phyloP scores from a whole-genome alignment of 2,113 vertebrate genomes.

The Microcebus murinus region DNA sequence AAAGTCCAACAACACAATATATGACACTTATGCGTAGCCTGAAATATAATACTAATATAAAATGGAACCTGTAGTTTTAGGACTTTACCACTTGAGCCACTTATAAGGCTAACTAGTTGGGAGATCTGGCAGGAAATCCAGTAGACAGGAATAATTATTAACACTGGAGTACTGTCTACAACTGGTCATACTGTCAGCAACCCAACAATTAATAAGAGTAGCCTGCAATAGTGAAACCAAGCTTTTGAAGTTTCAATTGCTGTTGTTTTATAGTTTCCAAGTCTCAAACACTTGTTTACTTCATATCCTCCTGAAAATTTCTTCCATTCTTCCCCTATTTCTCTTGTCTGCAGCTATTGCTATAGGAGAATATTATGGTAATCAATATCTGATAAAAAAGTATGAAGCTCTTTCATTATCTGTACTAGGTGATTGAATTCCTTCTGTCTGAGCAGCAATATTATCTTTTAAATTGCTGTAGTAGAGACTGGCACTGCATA shows the following conservation, averaged over 20 bases:
- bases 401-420: slow-evolving; percentile 75
- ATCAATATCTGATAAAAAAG: slow-evolving; percentile 78
- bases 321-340: background rate
- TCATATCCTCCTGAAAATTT: slow-evolving; percentile 22
- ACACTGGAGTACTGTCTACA: background rate
- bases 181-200: background rate
- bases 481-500: background rate
- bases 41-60: background rate
- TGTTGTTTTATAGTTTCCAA: slow-evolving; percentile 3
- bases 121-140: background rate
- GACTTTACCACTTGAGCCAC: background rate
- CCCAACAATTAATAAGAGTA: background rate
- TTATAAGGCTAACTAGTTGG: background rate
- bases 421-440: slow-evolving; percentile 71
- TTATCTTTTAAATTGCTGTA: slow-evolving; percentile 15
- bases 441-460: background rate
- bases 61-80: background rate
- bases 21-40: background rate
- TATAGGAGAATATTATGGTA: slow-evolving; percentile 73
- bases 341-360: slow-evolving; percentile 59
- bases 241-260: background rate
- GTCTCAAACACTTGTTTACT: background rate
- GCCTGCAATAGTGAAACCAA: background rate
- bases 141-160: background rate
- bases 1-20: background rate